These are phyloP conservation scores for Drosophila paramelanica DNA, from an alignment of 2,888 invertebrate species.

Conservation along the genomic window DNA sequence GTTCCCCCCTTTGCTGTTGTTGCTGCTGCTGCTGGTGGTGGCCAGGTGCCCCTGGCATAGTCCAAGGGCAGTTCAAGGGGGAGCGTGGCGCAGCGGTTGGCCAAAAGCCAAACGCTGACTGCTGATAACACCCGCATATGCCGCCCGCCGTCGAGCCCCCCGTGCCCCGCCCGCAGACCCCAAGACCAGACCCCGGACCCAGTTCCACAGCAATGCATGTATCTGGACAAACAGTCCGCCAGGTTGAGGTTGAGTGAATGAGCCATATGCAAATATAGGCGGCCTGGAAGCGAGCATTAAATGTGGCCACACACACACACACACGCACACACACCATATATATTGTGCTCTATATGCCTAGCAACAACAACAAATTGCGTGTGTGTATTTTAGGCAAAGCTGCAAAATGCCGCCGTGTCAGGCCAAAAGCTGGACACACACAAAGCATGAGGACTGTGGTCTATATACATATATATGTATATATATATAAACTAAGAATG, in stretches of 20 bases:
- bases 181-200: not conserved
- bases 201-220: slow-evolving; percentile 31
- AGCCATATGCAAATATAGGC: slow-evolving; percentile 78
- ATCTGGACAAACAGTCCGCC: slow-evolving; percentile 76
- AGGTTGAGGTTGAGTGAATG: slow-evolving; percentile 71
- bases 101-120: slow-evolving; percentile 69
- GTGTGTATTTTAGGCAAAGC: slow-evolving; percentile 26
- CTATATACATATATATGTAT: not conserved
- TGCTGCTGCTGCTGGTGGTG: slow-evolving; percentile 24
- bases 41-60: slow-evolving; percentile 49
- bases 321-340: slow-evolving; percentile 14
- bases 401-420: slow-evolving; percentile 53
- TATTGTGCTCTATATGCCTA: slow-evolving; percentile 24
- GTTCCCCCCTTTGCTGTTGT: too few species aligned
- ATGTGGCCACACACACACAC: slow-evolving; percentile 42
- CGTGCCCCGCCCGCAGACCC: not conserved
- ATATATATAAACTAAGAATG: not conserved
- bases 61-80: slow-evolving; percentile 21
- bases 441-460: slow-evolving; percentile 19
- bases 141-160: slow-evolving; percentile 4
- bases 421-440: slow-evolving; percentile 60
- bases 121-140: slow-evolving; percentile 79
- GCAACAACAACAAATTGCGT: slow-evolving; percentile 45
- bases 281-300: slow-evolving; percentile 72
- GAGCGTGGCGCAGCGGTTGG: slow-evolving; percentile 47